Percentiles rank a stretch among this genome's conserved stretches.
phyloP scores from a whole-genome alignment of 1,140 invertebrate genomes.

The Drosophila micromelanica region DNA sequence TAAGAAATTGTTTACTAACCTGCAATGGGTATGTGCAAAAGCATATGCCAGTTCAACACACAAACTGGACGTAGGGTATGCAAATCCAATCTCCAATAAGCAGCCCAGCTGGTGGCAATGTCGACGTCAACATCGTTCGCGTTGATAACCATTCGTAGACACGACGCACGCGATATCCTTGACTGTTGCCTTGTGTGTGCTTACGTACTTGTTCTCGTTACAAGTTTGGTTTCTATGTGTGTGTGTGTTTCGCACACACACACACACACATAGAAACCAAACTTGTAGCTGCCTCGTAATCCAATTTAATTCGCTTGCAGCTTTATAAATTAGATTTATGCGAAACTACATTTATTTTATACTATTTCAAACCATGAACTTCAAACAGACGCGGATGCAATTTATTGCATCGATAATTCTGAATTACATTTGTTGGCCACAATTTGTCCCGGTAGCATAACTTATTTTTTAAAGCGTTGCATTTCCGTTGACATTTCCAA shows the following conservation, averaged over 20 bases:
- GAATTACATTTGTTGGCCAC: slow-evolving; percentile 17
- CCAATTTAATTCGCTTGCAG: slow-evolving; percentile 24
- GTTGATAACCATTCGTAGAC: slow-evolving; percentile 25
- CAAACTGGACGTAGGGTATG: slow-evolving; percentile 26
- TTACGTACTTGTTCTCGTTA: slow-evolving; percentile 34
- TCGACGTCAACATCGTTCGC: slow-evolving; percentile 9
- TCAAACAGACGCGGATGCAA: slow-evolving; percentile 28
- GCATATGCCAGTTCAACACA: neutral
- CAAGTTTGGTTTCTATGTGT: slow-evolving; percentile 13
- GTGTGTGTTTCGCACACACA: slow-evolving; percentile 1
- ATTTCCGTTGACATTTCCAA: slow-evolving; percentile 19
- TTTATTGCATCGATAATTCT: slow-evolving; percentile 21
- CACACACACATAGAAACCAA: slow-evolving; percentile 2
- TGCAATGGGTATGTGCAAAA: no score
- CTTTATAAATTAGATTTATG: slow-evolving; percentile 24
- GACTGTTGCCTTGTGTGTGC: slow-evolving; percentile 57
- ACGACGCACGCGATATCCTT: slow-evolving; percentile 57
- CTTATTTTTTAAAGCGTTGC: neutral
- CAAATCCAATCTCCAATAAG: slow-evolving; percentile 30
- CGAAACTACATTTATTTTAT: slow-evolving; percentile 17
- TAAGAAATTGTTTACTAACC: no score
- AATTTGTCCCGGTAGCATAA: neutral
- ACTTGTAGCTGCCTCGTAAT: slow-evolving; percentile 6
- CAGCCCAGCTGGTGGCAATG: slow-evolving; percentile 32
- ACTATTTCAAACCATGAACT: slow-evolving; percentile 1